phyloP scores from a whole-genome alignment of 2,797 vertebrate genomes.

The Kryptopterus vitreolus region DNA sequence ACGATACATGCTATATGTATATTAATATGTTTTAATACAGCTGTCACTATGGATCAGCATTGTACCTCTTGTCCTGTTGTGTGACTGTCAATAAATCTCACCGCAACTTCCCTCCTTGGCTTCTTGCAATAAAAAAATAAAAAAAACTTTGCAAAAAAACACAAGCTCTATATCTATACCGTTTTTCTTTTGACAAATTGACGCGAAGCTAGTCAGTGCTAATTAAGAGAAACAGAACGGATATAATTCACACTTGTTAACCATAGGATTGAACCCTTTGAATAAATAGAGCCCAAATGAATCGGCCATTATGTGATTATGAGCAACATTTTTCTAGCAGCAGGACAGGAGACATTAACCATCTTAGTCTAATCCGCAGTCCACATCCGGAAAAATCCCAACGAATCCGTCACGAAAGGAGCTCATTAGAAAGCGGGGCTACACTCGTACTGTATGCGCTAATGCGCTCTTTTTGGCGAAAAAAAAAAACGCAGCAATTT shows the following conservation, averaged over 20 bases:
- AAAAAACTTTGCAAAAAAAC: neutral
- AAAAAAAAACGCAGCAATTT: constrained; percentile 56
- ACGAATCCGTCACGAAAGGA: constrained; percentile 47
- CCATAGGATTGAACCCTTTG: constrained; percentile 48
- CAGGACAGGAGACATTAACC: constrained; percentile 50
- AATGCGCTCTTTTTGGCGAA: constrained; percentile 42
- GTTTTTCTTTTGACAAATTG: constrained; percentile 27
- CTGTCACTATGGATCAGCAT: neutral
- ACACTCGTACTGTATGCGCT: constrained; percentile 37
- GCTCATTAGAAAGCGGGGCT: constrained; percentile 57
- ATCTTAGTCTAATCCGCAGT: constrained; percentile 52
- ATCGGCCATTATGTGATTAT: constrained; percentile 51
- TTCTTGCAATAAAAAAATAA: too few species aligned
- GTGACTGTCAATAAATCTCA: neutral
- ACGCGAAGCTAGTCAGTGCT: constrained; percentile 37
- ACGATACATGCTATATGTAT: neutral
- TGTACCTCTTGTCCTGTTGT: neutral
- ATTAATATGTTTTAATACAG: neutral
- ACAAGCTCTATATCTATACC: constrained; percentile 1
- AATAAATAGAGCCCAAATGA: constrained; percentile 46
- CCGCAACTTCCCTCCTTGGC: neutral
- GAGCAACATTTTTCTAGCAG: constrained; percentile 47
- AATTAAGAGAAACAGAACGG: constrained; percentile 42
- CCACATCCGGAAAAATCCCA: constrained; percentile 41
- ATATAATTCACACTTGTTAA: constrained; percentile 51